These are phyloP conservation scores for Tetragnatha versicolor DNA, from an alignment of 1,140 invertebrate genomes.

Conservation along the genomic window DNA sequence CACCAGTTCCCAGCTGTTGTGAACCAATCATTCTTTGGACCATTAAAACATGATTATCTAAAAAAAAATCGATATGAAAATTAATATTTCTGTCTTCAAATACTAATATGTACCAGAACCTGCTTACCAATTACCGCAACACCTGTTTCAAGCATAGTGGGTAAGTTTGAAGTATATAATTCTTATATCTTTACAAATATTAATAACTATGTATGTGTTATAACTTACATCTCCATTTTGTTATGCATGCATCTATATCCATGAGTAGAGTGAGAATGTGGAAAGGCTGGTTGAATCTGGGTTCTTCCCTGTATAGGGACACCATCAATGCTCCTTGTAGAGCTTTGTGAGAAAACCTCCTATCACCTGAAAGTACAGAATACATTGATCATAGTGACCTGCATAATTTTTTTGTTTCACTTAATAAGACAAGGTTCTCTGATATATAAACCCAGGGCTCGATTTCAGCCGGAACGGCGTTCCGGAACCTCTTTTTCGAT, in stretches of 20 bases:
- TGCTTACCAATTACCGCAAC: too few species aligned
- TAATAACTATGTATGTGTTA: too few species aligned
- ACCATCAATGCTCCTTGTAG: conserved; percentile 97
- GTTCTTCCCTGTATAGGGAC: conserved; percentile 94
- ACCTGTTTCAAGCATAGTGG: too few species aligned
- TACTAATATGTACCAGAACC: conserved; percentile 7
- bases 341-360: conserved; percentile 87
- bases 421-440: too few species aligned
- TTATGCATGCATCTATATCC: conserved; percentile 97
- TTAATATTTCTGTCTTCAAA: not conserved
- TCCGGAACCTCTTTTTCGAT: too few species aligned
- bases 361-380: conserved; percentile 71
- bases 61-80: conserved; percentile 57
- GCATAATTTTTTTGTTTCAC: too few species aligned
- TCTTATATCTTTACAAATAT: too few species aligned
- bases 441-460: too few species aligned
- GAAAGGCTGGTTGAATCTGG: conserved; percentile 95
- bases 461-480: too few species aligned
- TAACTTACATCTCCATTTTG: conserved; percentile 97
- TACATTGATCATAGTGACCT: too few species aligned
- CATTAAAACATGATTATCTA: conserved; percentile 98
- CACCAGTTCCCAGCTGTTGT: conserved; percentile 94
- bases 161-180: too few species aligned
- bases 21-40: conserved; percentile 99
- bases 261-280: conserved; percentile 91